A percentile compares a stretch with the other conserved stretches of the same genome.
Evolutionary conservation across 2,888 invertebrate species (phyloP).

Genomic region (Yponomeuta evonymella): DNA sequence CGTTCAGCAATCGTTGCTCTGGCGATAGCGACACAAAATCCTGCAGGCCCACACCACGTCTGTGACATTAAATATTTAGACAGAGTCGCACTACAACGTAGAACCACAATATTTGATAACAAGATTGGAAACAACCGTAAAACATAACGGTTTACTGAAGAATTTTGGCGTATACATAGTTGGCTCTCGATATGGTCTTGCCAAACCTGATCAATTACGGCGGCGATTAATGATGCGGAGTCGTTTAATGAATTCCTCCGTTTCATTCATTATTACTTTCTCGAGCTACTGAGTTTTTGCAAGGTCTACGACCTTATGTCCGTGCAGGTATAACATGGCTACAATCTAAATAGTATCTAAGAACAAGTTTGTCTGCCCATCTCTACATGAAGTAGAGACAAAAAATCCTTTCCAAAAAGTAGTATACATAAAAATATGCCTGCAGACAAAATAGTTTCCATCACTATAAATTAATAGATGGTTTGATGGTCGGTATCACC

Average conservation of each 20-base stretch:
- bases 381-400: no score
- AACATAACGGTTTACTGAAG: not conserved
- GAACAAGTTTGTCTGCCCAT: not conserved
- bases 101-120: not conserved
- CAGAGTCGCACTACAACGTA: not conserved
- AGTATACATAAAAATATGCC: no score
- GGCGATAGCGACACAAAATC: not conserved
- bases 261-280: not conserved
- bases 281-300: not conserved
- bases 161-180: not conserved
- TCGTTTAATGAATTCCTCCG: not conserved
- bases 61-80: not conserved
- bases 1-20: not conserved
- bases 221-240: not conserved
- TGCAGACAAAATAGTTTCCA: no score
- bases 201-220: conserved; percentile 1
- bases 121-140: not conserved
- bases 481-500: no score
- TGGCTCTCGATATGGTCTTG: not conserved
- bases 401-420: no score
- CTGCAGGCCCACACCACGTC: not conserved
- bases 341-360: not conserved
- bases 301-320: not conserved
- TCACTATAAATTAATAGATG: no score
- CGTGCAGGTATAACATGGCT: not conserved